Evolutionary conservation across 2,113 vertebrate species (phyloP).

Genomic region (Atrichornis clamosus): DNA sequence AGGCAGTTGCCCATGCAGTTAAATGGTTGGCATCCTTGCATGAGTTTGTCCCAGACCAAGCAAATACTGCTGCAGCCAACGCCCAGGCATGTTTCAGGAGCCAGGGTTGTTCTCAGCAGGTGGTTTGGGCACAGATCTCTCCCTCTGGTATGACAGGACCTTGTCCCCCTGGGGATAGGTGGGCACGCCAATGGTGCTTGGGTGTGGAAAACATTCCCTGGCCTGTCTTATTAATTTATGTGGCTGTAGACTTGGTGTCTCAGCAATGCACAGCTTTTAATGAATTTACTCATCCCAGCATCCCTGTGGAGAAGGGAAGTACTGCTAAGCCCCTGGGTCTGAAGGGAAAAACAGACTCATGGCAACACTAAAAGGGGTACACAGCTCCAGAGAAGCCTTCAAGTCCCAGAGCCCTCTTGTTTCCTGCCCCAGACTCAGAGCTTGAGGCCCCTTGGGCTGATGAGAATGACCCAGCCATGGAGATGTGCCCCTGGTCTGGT

Average conservation of each 20-base stretch:
- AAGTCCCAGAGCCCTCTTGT: background rate
- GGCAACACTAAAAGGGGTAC: background rate
- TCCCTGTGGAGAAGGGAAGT: background rate
- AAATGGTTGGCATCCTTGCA: background rate
- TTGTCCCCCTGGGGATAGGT: background rate
- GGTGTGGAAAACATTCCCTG: background rate
- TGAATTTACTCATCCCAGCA: background rate
- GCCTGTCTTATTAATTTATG: background rate
- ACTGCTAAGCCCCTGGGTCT: background rate
- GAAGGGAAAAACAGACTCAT: background rate
- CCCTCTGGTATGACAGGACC: accelerated
- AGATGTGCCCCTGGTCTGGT: background rate
- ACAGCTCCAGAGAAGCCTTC: background rate
- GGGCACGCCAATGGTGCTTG: background rate
- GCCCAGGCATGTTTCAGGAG: background rate
- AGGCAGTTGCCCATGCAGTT: background rate
- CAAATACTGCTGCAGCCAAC: background rate
- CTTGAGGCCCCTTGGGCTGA: background rate
- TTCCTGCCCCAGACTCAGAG: background rate
- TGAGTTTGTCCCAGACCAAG: background rate
- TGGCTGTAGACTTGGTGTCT: background rate
- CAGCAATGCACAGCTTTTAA: background rate
- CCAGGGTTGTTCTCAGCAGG: background rate
- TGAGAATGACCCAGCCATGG: background rate
- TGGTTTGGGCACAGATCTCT: background rate